Base-by-base conservation (phyloP, 2,113 vertebrate genomes). In the Acinonyx jubatus region DNA sequence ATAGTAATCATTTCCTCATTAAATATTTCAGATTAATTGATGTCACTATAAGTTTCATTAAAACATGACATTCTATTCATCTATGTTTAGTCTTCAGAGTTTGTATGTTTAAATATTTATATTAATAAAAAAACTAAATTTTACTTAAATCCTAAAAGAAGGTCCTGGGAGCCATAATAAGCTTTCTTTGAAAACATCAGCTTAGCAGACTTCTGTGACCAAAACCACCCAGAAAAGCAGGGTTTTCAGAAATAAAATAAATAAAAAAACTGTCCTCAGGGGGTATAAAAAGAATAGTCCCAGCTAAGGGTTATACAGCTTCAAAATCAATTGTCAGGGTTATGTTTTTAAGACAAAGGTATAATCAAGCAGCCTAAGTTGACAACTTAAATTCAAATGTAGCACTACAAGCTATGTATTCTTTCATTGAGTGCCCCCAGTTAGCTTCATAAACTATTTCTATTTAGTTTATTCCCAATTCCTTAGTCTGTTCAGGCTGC, bases 1-100 rank as follows among this genome's bases (percentile, higher is more conserved):
- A 50, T 21, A 45, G n/a, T 61, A 87, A 76, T 76, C 27, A 68
- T 76, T 36, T 87, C 21, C 68, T 87, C 16, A 86, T 87, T 74
- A 61, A 86, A 61, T 82, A 94, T 82, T 91, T 86, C 74, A 91
- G 48, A 76, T 79, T 73, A 94, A 21, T 74, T 93, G 68, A 90
- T 82, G 57, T 52, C 65, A 78, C 48, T 68, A 1, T 41, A 90
- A 85, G 29, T 81, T 69, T 76, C 38, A 81, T 73, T 65, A 95
- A 31, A 73, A 68, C 36, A 86, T 87, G 21, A 86, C 68, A 86
- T 81, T 90, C 23, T 76, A 9, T 76, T 90, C n/a, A 41, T 78
- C 21, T 78, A 63, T 36, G 25, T 78, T 76, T 82, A 78, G 68
- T 78, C n/a, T 88, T 88, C 61, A 88, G 57, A 69, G 66, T 93